A percentile compares a stretch with the other conserved stretches of the same genome.
Conservation (phyloP, 2,888 invertebrate genomes). For the Tachystola acroxantha region DNA sequence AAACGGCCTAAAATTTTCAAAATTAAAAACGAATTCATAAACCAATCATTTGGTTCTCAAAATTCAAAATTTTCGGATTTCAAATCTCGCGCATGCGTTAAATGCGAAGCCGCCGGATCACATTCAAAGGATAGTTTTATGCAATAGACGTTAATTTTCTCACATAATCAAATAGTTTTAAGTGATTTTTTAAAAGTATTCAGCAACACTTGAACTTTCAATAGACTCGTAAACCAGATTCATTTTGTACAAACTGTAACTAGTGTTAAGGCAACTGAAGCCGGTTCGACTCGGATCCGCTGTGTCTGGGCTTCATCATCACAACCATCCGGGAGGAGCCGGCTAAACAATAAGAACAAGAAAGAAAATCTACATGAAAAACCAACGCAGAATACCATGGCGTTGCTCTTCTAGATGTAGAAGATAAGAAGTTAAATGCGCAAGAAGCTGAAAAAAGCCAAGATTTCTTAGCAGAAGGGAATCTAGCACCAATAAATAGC, state of each 20-base stretch:
- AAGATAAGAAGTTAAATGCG: conserved; percentile 69
- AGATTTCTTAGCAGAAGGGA: conserved; percentile 68
- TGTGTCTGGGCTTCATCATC: conserved; percentile 65
- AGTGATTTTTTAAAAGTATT: conserved; percentile 68
- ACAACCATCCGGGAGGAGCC: conserved; percentile 70
- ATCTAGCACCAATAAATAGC: conserved; percentile 65
- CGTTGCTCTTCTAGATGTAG: conserved; percentile 49
- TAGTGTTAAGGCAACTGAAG: conserved; percentile 74
- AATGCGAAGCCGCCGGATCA: conserved; percentile 57
- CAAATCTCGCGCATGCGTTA: conserved; percentile 64
- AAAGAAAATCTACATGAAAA: conserved; percentile 46
- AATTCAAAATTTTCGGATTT: conserved; percentile 21
- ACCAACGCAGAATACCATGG: conserved; percentile 53
- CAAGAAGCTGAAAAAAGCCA: conserved; percentile 59
- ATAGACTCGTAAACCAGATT: conserved; percentile 60
- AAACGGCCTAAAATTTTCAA: conserved; percentile 47
- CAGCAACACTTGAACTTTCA: conserved; percentile 73
- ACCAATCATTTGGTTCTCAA: conserved; percentile 46
- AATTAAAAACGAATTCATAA: conserved; percentile 45
- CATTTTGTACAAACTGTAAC: conserved; percentile 62
- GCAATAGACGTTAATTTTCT: conserved; percentile 66
- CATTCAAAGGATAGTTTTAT: conserved; percentile 73
- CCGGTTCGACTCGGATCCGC: conserved; percentile 68
- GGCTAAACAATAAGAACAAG: conserved; percentile 44
- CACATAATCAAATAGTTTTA: conserved; percentile 73